Conservation (phyloP, 2,113 vertebrate genomes). For the Megalops atlanticus region DNA sequence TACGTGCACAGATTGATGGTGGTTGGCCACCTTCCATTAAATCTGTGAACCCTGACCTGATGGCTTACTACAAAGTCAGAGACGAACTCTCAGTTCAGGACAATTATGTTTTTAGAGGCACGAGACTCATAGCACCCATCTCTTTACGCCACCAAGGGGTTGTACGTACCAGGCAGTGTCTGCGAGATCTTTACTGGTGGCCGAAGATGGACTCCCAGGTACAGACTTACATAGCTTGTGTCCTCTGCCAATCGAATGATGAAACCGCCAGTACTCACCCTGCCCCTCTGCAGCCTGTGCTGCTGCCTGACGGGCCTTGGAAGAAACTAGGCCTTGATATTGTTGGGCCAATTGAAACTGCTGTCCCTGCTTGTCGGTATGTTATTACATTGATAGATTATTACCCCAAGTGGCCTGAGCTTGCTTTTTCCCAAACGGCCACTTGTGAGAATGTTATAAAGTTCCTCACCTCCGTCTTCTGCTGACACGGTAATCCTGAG, state of each 20-base stretch:
- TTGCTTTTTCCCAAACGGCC: background rate
- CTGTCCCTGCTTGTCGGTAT: background rate
- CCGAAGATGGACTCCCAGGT: slow-evolving; percentile 9
- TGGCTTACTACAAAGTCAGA: background rate
- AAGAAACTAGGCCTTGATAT: slow-evolving; percentile 21
- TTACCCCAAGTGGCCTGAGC: background rate
- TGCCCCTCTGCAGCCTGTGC: slow-evolving; percentile 15
- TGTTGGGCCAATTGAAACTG: slow-evolving; percentile 24
- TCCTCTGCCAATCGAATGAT: slow-evolving; percentile 12
- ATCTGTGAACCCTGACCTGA: background rate
- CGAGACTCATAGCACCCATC: background rate
- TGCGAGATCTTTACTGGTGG: slow-evolving; percentile 14
- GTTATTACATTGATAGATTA: slow-evolving; percentile 17
- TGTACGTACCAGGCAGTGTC: background rate
- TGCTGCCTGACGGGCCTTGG: slow-evolving; percentile 10
- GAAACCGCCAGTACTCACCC: background rate
- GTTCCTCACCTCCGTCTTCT: slow-evolving; percentile 1
- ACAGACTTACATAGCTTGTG: slow-evolving; percentile 1
- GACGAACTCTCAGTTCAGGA: slow-evolving; percentile 12
- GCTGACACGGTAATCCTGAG: slow-evolving; percentile 12
- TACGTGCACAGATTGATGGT: background rate
- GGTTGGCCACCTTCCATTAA: background rate
- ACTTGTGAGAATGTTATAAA: background rate
- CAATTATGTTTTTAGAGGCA: background rate
- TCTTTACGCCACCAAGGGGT: slow-evolving; percentile 3